Evolutionary conservation across 2,797 vertebrate species (phyloP).

Genomic region (Danio kyathit): DNA sequence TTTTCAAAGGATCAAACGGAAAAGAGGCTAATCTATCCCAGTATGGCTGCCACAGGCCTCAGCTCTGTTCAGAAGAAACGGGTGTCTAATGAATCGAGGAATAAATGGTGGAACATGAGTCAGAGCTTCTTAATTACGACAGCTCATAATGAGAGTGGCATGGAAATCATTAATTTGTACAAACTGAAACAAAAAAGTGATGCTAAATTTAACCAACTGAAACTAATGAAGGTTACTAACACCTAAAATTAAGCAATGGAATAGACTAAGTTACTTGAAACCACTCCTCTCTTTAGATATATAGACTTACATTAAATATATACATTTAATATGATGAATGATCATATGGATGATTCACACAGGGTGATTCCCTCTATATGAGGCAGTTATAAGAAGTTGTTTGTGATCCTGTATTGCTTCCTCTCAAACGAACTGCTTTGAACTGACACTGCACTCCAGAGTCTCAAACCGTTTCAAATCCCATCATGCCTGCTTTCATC

Average conservation of each 20-base stretch:
- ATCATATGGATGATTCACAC: background rate
- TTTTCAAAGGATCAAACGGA: constrained; percentile 43
- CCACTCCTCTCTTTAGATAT: background rate
- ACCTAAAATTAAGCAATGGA: background rate
- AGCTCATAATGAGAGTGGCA: constrained; percentile 41
- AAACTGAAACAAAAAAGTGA: constrained; percentile 28
- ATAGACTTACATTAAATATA: background rate
- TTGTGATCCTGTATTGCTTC: constrained; percentile 13
- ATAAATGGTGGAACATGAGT: constrained; percentile 42
- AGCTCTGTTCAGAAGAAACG: constrained; percentile 44
- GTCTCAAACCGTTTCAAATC: constrained; percentile 48
- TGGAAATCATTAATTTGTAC: constrained; percentile 49
- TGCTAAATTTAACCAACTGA: constrained; percentile 5
- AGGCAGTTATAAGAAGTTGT: constrained; percentile 9
- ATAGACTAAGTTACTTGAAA: background rate
- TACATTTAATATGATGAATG: background rate
- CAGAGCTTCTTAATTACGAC: constrained; percentile 54
- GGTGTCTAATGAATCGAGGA: constrained; percentile 45
- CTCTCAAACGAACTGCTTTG: constrained; percentile 25
- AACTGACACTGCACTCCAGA: constrained; percentile 37
- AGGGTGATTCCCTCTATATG: constrained; percentile 47
- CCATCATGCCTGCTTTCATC: constrained; percentile 35
- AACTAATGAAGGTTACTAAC: constrained; percentile 15
- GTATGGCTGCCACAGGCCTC: constrained; percentile 29
- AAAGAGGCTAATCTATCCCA: constrained; percentile 42